Percentiles rank a stretch among this genome's conserved stretches.
Evolutionary conservation across 1,140 invertebrate genomes (phyloP).

Genomic region (Phocides pigmalion): DNA sequence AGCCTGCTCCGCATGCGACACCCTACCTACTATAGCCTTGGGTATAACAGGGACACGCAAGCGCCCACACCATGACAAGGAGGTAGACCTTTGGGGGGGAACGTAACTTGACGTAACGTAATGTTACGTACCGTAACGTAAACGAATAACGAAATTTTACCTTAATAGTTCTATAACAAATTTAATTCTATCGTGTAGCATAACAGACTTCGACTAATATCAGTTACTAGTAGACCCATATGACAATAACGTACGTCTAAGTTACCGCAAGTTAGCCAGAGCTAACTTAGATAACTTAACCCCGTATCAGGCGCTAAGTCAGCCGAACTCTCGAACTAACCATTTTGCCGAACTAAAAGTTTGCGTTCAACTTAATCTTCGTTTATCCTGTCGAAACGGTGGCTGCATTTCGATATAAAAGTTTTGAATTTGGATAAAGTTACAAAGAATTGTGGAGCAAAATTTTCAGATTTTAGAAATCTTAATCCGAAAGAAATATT

Average conservation of each 20-base stretch:
- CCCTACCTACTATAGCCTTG: too few relatives aligned
- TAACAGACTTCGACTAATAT: constrained; percentile 43
- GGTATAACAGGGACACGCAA: too few relatives aligned
- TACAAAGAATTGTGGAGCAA: neutral
- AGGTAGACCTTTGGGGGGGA: too few relatives aligned
- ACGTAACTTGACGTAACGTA: too few relatives aligned
- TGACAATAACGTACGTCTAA: constrained; percentile 68
- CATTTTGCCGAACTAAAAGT: constrained; percentile 65
- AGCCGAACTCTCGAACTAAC: constrained; percentile 66
- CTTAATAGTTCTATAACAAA: neutral
- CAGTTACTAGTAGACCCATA: constrained; percentile 49
- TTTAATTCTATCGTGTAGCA: too few relatives aligned
- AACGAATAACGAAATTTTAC: neutral
- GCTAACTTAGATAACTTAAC: constrained; percentile 74
- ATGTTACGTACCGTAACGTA: too few relatives aligned
- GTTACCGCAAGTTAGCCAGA: constrained; percentile 65
- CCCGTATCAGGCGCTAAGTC: constrained; percentile 70
- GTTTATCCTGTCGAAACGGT: constrained; percentile 41
- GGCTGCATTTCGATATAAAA: constrained; percentile 23
- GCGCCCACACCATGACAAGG: too few relatives aligned
- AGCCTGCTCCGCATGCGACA: too few relatives aligned
- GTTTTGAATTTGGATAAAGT: constrained; percentile 15
- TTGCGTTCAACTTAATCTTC: constrained; percentile 59
- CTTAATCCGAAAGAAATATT: too few relatives aligned
- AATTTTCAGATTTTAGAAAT: too few relatives aligned